These are phyloP conservation scores for Eilema depressum DNA, from an alignment of 2,888 invertebrate species.

Conservation along the genomic window DNA sequence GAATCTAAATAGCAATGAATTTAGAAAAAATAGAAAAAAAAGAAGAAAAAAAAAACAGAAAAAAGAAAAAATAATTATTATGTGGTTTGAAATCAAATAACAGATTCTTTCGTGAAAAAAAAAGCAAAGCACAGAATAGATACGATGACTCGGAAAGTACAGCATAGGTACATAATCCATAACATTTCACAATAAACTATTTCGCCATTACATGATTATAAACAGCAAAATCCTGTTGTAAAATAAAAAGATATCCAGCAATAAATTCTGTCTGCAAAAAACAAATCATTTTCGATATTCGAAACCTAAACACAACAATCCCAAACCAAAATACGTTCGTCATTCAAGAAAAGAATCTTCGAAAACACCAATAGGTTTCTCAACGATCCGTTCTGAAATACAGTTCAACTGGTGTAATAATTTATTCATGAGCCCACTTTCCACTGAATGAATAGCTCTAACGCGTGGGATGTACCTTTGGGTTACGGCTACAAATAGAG, in stretches of 20 bases:
- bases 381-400: constrained; percentile 49
- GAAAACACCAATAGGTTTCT: constrained; percentile 45
- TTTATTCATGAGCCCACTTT: constrained; percentile 72
- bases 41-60: too few relatives aligned
- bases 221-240: neutral
- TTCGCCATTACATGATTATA: neutral
- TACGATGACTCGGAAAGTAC: too few relatives aligned
- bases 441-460: constrained; percentile 66
- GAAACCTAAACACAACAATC: constrained; percentile 12
- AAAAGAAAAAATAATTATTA: too few relatives aligned
- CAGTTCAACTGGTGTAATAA: constrained; percentile 63
- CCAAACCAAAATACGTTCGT: constrained; percentile 18
- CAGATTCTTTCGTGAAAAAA: too few relatives aligned
- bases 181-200: neutral
- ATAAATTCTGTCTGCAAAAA: neutral
- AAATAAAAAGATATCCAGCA: neutral
- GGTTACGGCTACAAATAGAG: constrained; percentile 51
- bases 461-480: constrained; percentile 50
- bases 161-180: too few relatives aligned
- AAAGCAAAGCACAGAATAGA: too few relatives aligned
- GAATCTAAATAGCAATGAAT: neutral
- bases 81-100: too few relatives aligned
- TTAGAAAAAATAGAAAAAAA: neutral
- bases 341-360: constrained; percentile 45
- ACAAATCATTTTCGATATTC: constrained; percentile 13